These are phyloP conservation scores for Listronotus oregonensis DNA, from an alignment of 1,140 invertebrate species.

Conservation along the genomic window DNA sequence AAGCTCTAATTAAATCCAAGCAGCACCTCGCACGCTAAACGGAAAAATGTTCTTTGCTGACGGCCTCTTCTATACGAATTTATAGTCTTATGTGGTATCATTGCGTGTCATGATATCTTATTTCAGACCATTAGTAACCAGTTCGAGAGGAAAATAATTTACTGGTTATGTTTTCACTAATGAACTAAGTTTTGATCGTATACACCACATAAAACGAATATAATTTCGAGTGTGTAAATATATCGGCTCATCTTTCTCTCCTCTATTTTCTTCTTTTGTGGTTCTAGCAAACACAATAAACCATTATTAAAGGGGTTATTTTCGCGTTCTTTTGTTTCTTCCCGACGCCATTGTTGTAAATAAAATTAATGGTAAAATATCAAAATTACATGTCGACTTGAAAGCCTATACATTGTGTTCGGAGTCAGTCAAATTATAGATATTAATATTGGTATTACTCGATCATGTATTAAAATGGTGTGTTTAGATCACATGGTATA, in stretches of 20 bases:
- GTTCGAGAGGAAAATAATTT: conserved; percentile 44
- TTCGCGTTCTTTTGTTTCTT: conserved; percentile 12
- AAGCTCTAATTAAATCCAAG: conserved; percentile 4
- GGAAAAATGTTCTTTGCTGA: no score
- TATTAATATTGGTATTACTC: not conserved
- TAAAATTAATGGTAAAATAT: conserved; percentile 15
- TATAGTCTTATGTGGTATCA: conserved; percentile 43
- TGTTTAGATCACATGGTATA: not conserved
- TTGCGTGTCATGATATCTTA: conserved; percentile 56
- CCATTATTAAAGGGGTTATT: conserved; percentile 11
- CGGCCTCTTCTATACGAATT: conserved; percentile 1
- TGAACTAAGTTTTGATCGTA: conserved; percentile 50
- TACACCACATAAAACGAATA: no score
- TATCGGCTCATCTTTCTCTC: no score
- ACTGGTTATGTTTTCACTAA: conserved; percentile 54
- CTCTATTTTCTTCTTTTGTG: no score
- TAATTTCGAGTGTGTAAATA: no score
- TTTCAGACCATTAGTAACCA: conserved; percentile 44
- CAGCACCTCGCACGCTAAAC: not conserved
- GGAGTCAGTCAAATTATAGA: conserved; percentile 9
- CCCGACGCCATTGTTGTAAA: conserved; percentile 13
- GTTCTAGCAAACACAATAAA: conserved; percentile 12
- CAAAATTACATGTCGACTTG: conserved; percentile 1
- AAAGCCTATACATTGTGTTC: conserved; percentile 4
- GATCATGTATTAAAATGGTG: not conserved